Conservation (phyloP, 2,113 vertebrate genomes). For the Nipponia nippon region DNA sequence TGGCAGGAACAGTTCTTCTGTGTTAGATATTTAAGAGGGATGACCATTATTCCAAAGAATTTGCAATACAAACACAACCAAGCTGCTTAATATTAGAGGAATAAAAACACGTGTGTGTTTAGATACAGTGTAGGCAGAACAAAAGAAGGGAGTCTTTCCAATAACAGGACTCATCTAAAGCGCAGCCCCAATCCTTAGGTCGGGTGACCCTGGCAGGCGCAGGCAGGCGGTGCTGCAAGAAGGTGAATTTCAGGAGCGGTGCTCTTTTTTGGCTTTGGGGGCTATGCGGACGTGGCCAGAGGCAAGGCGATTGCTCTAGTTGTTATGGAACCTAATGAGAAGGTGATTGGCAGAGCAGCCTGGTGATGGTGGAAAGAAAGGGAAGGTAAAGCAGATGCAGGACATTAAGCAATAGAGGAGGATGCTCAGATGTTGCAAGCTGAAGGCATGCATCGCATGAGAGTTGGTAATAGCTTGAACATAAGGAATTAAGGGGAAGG, state of each 20-base stretch:
- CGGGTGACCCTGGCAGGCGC: not conserved
- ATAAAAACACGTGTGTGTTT: not conserved
- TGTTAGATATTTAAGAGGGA: not conserved
- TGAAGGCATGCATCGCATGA: not conserved
- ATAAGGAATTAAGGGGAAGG: not conserved
- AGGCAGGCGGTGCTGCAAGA: not conserved
- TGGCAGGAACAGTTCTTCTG: not conserved
- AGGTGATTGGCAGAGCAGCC: not conserved
- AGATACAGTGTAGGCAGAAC: not conserved
- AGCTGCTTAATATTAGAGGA: not conserved
- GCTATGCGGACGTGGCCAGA: not conserved
- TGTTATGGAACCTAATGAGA: not conserved
- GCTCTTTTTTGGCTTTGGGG: not conserved
- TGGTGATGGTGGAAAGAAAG: not conserved
- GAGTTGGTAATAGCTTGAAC: not conserved
- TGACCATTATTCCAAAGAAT: not conserved
- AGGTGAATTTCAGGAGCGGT: not conserved
- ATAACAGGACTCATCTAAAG: not conserved
- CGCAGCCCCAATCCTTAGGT: not conserved
- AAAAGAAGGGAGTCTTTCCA: not conserved
- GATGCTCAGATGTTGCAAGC: not conserved
- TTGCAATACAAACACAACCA: not conserved
- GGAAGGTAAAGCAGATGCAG: not conserved
- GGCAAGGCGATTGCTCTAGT: not conserved
- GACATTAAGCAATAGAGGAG: not conserved